Evolutionary conservation across 2,113 vertebrate genomes (phyloP).

Genomic region (Cynoglossus semilaevis): DNA sequence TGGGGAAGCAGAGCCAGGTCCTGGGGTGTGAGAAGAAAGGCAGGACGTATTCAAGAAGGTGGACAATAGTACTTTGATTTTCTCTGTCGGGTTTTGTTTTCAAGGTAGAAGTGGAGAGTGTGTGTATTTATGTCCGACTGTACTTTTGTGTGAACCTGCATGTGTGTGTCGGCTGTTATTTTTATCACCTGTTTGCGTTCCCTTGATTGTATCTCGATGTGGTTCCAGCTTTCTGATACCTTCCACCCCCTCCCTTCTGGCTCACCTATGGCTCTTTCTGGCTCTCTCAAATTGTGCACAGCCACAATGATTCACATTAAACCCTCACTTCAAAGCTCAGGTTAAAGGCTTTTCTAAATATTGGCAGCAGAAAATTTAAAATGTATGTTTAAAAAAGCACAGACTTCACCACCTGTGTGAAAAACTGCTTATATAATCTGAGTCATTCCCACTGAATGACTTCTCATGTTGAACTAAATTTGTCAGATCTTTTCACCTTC

Average conservation of each 20-base stretch:
- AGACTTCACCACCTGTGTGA: no score
- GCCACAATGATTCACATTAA: conserved; percentile 11
- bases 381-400: not conserved
- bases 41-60: conserved; percentile 32
- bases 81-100: conserved; percentile 47
- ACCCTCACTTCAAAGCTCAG: not conserved
- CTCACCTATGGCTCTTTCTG: no score
- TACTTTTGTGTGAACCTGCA: conserved; percentile 5
- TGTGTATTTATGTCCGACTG: conserved; percentile 27
- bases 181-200: conserved; percentile 65
- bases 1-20: conserved; percentile 8
- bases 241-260: conserved; percentile 19
- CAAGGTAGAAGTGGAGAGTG: conserved; percentile 28
- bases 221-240: conserved; percentile 38
- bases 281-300: conserved; percentile 7
- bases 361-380: not conserved
- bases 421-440: no score
- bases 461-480: no score
- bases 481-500: no score
- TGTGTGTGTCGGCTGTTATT: conserved; percentile 54
- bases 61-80: conserved; percentile 56
- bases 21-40: conserved; percentile 37
- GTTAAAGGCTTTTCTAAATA: not conserved
- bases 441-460: no score
- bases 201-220: conserved; percentile 61